Conservation (phyloP, 1,140 invertebrate species). For the Semibalanus balanoides region DNA sequence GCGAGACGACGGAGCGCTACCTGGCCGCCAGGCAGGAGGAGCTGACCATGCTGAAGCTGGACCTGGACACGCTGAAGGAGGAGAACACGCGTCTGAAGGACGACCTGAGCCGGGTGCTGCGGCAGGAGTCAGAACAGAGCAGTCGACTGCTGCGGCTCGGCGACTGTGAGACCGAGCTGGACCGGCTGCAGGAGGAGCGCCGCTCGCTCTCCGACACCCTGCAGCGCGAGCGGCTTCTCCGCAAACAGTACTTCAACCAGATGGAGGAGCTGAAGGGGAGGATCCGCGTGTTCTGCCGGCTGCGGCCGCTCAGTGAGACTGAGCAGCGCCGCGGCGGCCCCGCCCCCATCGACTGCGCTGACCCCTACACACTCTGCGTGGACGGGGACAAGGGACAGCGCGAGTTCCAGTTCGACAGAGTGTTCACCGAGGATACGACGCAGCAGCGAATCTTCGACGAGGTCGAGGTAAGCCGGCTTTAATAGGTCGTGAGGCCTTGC, state of each 20-base stretch:
- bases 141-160: slow-evolving; percentile 9
- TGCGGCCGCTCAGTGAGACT: slow-evolving; percentile 20
- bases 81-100: slow-evolving; percentile 26
- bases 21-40: slow-evolving; percentile 25
- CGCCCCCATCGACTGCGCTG: slow-evolving; percentile 14
- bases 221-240: slow-evolving; percentile 32
- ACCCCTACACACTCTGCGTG: slow-evolving; percentile 17
- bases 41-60: slow-evolving; percentile 24
- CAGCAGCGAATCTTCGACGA: slow-evolving; percentile 20
- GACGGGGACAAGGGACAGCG: slow-evolving; percentile 15
- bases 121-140: slow-evolving; percentile 7
- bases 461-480: slow-evolving; percentile 17
- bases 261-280: slow-evolving; percentile 41
- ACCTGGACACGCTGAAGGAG: slow-evolving; percentile 26
- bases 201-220: slow-evolving; percentile 32
- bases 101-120: slow-evolving; percentile 22
- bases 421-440: slow-evolving; percentile 16
- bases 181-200: slow-evolving; percentile 27
- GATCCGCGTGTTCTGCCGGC: slow-evolving; percentile 36
- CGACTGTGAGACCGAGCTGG: slow-evolving; percentile 11
- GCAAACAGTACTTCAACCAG: slow-evolving; percentile 37
- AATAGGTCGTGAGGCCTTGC: too few species aligned
- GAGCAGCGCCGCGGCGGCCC: slow-evolving; percentile 12
- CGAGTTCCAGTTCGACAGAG: slow-evolving; percentile 20
- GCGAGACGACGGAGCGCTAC: slow-evolving; percentile 22